Conservation (phyloP, 2,113 vertebrate species). For the Nycticorax nycticorax region DNA sequence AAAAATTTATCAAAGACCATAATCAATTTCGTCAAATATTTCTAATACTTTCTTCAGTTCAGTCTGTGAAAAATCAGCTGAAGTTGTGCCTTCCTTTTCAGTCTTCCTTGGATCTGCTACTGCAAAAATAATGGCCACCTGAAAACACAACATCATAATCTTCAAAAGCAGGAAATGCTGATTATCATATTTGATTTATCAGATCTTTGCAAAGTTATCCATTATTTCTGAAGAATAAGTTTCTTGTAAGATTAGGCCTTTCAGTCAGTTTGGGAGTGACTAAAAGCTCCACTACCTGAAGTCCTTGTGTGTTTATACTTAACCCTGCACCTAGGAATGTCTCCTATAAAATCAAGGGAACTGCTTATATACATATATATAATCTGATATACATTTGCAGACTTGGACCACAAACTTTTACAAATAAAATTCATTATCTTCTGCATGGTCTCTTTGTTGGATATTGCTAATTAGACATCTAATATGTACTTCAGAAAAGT, state of each 20-base stretch:
- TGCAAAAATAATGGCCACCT: background rate
- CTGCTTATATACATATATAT: background rate
- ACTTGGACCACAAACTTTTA: background rate
- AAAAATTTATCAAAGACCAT: background rate
- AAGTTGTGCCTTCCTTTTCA: background rate
- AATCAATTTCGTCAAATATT: background rate
- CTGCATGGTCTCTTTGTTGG: background rate
- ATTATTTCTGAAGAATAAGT: background rate
- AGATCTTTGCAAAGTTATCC: background rate
- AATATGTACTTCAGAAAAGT: background rate
- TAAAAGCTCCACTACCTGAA: background rate
- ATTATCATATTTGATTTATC: background rate
- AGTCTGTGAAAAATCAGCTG: background rate
- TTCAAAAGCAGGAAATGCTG: conserved; percentile 2
- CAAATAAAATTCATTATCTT: background rate
- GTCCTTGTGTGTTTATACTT: background rate
- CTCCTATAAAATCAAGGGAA: background rate
- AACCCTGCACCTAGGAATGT: too few species aligned
- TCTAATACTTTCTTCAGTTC: background rate
- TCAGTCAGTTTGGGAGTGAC: background rate
- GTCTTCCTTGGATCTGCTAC: background rate
- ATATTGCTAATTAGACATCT: background rate
- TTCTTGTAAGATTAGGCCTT: background rate
- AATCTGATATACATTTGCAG: background rate
- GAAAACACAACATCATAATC: background rate